Evolutionary conservation across 37 sponge, comb jelly and placozoan genomes (phyloP).

Genomic region (Tethya wilhelma): DNA sequence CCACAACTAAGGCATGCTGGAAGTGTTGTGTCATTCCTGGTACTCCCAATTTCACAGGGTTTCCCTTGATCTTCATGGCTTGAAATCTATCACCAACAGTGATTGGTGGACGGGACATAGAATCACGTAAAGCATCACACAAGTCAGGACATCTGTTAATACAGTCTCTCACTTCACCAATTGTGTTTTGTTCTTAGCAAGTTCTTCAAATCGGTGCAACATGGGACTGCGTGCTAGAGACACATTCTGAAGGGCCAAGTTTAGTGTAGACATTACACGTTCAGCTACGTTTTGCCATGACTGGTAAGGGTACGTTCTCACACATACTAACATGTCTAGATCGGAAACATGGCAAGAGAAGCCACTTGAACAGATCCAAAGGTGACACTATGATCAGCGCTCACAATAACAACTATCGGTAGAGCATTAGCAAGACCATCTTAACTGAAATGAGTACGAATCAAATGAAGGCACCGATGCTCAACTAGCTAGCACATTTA

Average conservation of each 20-base stretch:
- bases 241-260: conserved; percentile 42
- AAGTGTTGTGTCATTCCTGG: not conserved
- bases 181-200: conserved; percentile 14
- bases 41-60: conserved; percentile 4
- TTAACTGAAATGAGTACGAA: conserved; percentile 4
- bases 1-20: not conserved
- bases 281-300: conserved; percentile 45
- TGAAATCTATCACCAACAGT: conserved; percentile 27
- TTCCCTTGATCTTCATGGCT: conserved; percentile 19
- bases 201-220: conserved; percentile 13
- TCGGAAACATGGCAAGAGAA: not conserved
- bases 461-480: not conserved
- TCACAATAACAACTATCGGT: conserved; percentile 3
- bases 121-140: conserved; percentile 22
- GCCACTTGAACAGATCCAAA: conserved; percentile 39
- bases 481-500: too few relatives aligned
- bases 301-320: conserved; percentile 30
- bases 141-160: conserved; percentile 19
- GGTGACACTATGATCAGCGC: conserved; percentile 32
- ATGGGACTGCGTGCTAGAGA: conserved; percentile 16
- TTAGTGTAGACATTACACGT: conserved; percentile 30
- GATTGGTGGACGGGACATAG: conserved; percentile 20
- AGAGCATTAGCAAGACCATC: not conserved
- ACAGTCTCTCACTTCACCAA: conserved; percentile 15
- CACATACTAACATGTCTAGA: conserved; percentile 20